Percentiles rank a stretch among this genome's conserved stretches.
Conservation (phyloP, 2,888 invertebrate genomes). For the Amblyjoppa proteus region DNA sequence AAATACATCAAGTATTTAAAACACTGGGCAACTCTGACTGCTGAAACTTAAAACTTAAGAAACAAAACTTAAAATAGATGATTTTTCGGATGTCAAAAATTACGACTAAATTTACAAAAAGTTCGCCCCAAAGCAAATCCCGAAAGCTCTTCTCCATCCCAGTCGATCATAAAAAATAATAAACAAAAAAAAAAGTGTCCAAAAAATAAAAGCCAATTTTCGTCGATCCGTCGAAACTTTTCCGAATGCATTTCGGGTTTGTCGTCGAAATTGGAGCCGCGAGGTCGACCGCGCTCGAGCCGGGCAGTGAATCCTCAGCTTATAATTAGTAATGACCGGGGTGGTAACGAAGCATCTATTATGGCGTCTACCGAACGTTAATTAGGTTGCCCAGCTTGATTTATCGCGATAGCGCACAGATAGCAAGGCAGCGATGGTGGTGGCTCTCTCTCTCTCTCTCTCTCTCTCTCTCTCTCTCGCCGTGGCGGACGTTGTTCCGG, state of each 20-base stretch:
- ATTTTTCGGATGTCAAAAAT: too few species aligned
- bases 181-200: background rate
- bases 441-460: background rate
- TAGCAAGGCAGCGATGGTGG: slow-evolving; percentile 40
- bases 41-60: too few species aligned
- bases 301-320: slow-evolving; percentile 70
- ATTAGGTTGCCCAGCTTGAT: slow-evolving; percentile 80
- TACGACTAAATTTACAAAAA: too few species aligned
- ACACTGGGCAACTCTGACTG: too few species aligned
- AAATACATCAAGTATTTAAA: too few species aligned
- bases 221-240: background rate
- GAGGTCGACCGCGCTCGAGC: slow-evolving; percentile 10
- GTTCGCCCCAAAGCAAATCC: background rate
- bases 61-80: too few species aligned
- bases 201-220: background rate
- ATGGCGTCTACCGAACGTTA: slow-evolving; percentile 78
- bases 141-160: background rate
- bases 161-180: background rate
- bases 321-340: slow-evolving; percentile 79
- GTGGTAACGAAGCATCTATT: slow-evolving; percentile 80
- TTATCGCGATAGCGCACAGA: slow-evolving; percentile 75
- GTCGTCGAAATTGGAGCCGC: background rate
- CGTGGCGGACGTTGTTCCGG: slow-evolving; percentile 23
- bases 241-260: background rate
- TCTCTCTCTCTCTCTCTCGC: background rate